Base-by-base conservation (phyloP, 1,140 invertebrate genomes). In the Brachionus koreanus region DNA sequence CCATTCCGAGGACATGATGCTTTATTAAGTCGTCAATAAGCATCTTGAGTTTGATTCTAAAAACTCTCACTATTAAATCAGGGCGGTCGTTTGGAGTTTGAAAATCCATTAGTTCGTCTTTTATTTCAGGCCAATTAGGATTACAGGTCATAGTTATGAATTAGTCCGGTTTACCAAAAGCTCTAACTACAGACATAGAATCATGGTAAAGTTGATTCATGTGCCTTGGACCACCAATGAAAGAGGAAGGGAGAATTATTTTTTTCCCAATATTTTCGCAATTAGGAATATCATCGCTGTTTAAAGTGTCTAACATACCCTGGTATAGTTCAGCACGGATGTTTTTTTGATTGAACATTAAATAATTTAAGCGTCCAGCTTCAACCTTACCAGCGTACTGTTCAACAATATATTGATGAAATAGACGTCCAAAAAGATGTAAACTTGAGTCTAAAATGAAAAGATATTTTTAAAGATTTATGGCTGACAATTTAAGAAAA, bases 51-150 rank as follows among this genome's bases (percentile, higher is more conserved):
- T 91, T 91, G 83, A 88, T 84, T 74, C 85, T 85, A 84, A 91
- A 91, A 12, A 91, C 89, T 84, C 89, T 82, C 46, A 87, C 84
- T 19, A 88, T 84, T 25, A 90, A 57, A 84, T 90, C 89, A 43
- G 88, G 87, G 19, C 88, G 46, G 85, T 90, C 86, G 19, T 82
- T 33, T 2, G 85, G 9, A 65, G 42, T 82, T 85, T 89, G 84
- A 5, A 83, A 52, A 65, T 83, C 82, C 5, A 84, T 77, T 77
- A 61, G 83, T 9, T 84, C 67, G 29, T 85, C 49, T 69, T 43
- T 65, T 10, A 90, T 89, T 83, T 91, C 87, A 4, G 43, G 57
- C 85, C 85, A 86, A 5, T 82, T 77, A 16, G 86, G 85, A 77
- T 87, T 86, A 42, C 84, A 84, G 2, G 85, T 87, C 65, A 87